Percentiles rank a stretch among this genome's conserved stretches.
Conservation (phyloP, 2,797 vertebrate genomes). For the Agapornis canus region DNA sequence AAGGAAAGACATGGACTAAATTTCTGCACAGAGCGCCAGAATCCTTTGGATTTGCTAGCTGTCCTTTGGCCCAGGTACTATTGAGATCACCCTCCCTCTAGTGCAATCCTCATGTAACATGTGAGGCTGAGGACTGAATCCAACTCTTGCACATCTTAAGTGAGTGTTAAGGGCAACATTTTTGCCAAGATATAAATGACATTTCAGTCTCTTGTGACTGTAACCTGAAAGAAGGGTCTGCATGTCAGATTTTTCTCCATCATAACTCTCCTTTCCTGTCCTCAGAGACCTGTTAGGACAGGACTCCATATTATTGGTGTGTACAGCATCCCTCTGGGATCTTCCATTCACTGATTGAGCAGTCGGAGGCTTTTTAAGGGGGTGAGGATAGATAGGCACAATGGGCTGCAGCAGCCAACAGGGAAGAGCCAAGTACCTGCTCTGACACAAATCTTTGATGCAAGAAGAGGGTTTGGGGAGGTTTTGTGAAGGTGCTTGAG, state of each 20-base stretch:
- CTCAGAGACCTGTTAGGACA: not conserved
- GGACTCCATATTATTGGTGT: not conserved
- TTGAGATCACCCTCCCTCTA: not conserved
- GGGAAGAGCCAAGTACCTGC: not conserved
- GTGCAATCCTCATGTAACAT: not conserved
- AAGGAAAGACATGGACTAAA: not conserved
- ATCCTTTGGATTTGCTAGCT: rapidly evolving
- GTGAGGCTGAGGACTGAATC: not conserved
- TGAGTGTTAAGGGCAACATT: not conserved
- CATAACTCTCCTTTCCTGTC: not conserved
- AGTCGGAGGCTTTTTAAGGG: not conserved
- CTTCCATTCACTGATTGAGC: not conserved
- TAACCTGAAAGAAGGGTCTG: not conserved
- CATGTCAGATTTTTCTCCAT: not conserved
- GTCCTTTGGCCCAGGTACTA: not conserved
- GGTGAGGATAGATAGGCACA: no score
- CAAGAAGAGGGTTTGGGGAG: not conserved
- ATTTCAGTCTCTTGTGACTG: not conserved
- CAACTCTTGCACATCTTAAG: not conserved
- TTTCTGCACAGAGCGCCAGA: not conserved
- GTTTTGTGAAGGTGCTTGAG: not conserved
- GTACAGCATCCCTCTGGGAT: not conserved
- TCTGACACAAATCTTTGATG: not conserved
- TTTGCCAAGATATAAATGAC: not conserved
- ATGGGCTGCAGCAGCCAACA: not conserved